Percentiles rank a stretch among this genome's conserved stretches.
These are phyloP conservation scores for Volucella zonaria DNA, from an alignment of 2,888 invertebrate genomes.

Conservation along the genomic window DNA sequence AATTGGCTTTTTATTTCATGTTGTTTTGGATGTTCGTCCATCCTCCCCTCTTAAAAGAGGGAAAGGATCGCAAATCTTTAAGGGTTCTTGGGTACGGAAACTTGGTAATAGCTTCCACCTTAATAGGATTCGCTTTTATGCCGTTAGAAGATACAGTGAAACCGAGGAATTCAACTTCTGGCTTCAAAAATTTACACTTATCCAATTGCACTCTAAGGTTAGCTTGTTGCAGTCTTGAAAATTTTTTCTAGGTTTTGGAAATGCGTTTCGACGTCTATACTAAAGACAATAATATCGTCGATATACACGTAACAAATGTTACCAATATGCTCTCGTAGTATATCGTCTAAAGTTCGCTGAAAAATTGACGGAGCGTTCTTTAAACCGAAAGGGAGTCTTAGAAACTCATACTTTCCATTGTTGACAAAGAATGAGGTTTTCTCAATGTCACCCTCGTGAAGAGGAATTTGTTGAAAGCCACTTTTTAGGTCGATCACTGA, in stretches of 20 bases:
- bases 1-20: conserved; percentile 23
- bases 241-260: conserved; percentile 44
- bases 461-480: conserved; percentile 52
- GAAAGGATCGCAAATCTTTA: conserved; percentile 41
- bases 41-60: not conserved
- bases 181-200: conserved; percentile 57
- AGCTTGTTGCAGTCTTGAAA: conserved; percentile 36
- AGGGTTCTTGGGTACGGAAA: too few relatives aligned
- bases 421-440: conserved; percentile 40
- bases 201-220: conserved; percentile 54
- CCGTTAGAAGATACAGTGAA: conserved; percentile 56
- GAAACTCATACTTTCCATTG: conserved; percentile 48
- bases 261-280: conserved; percentile 26
- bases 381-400: conserved; percentile 45
- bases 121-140: conserved; percentile 52
- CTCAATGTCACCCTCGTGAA: conserved; percentile 38
- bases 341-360: conserved; percentile 29
- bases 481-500: conserved; percentile 43
- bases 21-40: not conserved
- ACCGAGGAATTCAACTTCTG: conserved; percentile 52
- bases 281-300: conserved; percentile 57
- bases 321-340: conserved; percentile 33
- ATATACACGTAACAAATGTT: conserved; percentile 47
- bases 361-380: conserved; percentile 52
- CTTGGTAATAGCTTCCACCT: conserved; percentile 42